Evolutionary conservation across 1,140 invertebrate species (phyloP).

Genomic region (Probaryconus sp.): DNA sequence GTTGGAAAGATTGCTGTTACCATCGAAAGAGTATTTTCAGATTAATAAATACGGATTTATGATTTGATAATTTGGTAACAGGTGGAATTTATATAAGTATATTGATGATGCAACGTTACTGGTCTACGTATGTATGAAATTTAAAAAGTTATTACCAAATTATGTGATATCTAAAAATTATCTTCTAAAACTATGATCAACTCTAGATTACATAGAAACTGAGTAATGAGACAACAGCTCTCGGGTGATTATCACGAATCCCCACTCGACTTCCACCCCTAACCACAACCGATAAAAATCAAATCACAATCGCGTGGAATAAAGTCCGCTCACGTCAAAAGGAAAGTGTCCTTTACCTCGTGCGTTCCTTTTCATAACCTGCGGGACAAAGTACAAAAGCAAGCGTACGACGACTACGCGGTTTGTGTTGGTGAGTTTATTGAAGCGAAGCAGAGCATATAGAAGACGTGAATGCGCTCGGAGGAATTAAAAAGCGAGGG

Average conservation of each 20-base stretch:
- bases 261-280: conserved; percentile 28
- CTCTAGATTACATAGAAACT: too few species aligned
- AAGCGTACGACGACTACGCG: conserved; percentile 45
- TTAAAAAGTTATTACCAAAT: too few species aligned
- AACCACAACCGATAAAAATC: conserved; percentile 20
- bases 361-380: conserved; percentile 29
- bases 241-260: too few species aligned
- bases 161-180: too few species aligned
- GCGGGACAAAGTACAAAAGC: conserved; percentile 46
- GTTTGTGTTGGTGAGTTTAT: too few species aligned
- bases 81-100: conserved; percentile 23
- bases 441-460: conserved; percentile 66
- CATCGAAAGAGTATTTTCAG: neutral
- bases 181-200: too few species aligned
- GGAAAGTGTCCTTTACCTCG: conserved; percentile 47
- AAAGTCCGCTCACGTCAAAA: conserved; percentile 21
- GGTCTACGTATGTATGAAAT: too few species aligned
- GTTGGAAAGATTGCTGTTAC: neutral
- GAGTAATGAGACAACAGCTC: too few species aligned
- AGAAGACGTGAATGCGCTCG: conserved; percentile 74
- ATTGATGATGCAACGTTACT: too few species aligned
- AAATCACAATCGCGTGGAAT: conserved; percentile 45
- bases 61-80: conserved; percentile 17
- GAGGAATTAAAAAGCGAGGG: conserved; percentile 75
- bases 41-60: conserved; percentile 33